Evolutionary conservation across 2,113 vertebrate species (phyloP).

Genomic region (Xenotilapia longispinis): DNA sequence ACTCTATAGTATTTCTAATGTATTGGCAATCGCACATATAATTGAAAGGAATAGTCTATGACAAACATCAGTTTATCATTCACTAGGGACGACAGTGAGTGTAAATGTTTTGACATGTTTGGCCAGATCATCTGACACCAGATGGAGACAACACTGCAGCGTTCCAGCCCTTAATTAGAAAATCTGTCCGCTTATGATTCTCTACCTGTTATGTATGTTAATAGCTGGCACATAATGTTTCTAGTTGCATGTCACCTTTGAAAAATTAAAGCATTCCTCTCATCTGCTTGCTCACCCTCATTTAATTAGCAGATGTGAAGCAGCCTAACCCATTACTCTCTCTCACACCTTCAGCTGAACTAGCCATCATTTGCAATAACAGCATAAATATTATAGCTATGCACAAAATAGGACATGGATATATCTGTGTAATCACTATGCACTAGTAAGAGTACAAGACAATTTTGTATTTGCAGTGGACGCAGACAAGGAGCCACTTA

Average conservation of each 20-base stretch:
- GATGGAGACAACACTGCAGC: slow-evolving; percentile 22
- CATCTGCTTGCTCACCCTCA: slow-evolving; percentile 33
- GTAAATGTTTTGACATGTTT: slow-evolving; percentile 26
- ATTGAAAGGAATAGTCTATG: neutral
- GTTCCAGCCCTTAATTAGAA: slow-evolving; percentile 41
- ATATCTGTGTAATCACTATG: neutral
- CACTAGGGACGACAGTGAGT: neutral
- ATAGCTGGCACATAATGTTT: slow-evolving; percentile 46
- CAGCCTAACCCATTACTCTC: slow-evolving; percentile 42
- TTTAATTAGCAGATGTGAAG: slow-evolving; percentile 59
- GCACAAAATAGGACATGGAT: slow-evolving; percentile 6
- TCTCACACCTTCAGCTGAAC: slow-evolving; percentile 7
- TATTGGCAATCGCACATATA: slow-evolving; percentile 6
- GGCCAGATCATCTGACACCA: slow-evolving; percentile 37
- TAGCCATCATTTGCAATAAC: slow-evolving; percentile 20
- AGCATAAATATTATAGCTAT: slow-evolving; percentile 17
- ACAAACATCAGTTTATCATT: neutral
- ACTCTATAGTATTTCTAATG: neutral
- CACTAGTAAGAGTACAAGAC: neutral
- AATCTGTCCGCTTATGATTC: slow-evolving; percentile 30
- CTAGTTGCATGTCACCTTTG: slow-evolving; percentile 44
- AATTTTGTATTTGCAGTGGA: neutral
- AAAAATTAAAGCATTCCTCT: slow-evolving; percentile 59
- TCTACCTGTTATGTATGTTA: slow-evolving; percentile 41
- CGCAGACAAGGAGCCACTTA: neutral